Conservation (phyloP, 2,797 vertebrate species). For the Leontopithecus rosalia region DNA sequence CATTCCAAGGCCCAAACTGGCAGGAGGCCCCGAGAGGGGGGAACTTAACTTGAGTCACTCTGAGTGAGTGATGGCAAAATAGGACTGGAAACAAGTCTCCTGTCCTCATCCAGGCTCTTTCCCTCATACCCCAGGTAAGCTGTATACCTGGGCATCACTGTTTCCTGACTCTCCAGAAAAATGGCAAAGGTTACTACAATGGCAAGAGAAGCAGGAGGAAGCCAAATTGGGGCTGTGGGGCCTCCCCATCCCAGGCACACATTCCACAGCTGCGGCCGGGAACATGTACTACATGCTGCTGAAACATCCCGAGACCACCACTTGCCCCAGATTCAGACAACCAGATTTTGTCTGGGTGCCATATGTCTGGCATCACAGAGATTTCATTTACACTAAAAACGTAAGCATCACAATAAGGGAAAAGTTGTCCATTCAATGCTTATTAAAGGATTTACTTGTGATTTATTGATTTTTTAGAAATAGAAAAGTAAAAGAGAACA, state of each 20-base stretch:
- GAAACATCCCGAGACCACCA: neutral
- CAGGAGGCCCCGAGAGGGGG: neutral
- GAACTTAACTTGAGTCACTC: neutral
- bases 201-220: neutral
- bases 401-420: constrained; percentile 29
- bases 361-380: constrained; percentile 38
- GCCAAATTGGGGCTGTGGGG: neutral
- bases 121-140: neutral
- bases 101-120: neutral
- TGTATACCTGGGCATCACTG: accelerated
- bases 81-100: neutral
- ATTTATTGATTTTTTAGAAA: constrained; percentile 19
- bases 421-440: neutral
- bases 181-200: neutral
- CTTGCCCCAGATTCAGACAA: neutral
- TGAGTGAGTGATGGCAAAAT: neutral
- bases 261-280: neutral
- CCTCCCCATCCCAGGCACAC: neutral
- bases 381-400: constrained; percentile 53
- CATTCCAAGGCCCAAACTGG: neutral
- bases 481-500: constrained; percentile 8
- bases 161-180: neutral
- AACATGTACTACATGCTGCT: accelerated
- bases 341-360: constrained; percentile 36
- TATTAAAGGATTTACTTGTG: constrained; percentile 39